These are phyloP conservation scores for Rapana venosa DNA, from an alignment of 2,888 invertebrate species.

Conservation along the genomic window DNA sequence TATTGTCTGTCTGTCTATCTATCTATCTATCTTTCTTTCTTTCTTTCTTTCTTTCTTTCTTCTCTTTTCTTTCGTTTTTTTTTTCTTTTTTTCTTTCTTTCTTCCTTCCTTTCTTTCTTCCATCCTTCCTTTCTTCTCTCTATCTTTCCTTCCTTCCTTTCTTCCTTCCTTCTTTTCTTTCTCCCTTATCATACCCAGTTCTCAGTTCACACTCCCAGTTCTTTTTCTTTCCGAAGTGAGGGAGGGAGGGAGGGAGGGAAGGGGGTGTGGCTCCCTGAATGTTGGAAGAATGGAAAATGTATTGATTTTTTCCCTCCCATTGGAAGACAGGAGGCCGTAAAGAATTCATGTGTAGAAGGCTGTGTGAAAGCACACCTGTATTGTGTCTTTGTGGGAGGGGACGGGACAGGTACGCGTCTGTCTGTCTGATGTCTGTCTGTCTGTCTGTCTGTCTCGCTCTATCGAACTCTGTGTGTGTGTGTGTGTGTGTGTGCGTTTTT, in stretches of 20 bases:
- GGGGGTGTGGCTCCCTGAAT: too few relatives aligned
- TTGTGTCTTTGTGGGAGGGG: too few relatives aligned
- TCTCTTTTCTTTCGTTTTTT: neutral
- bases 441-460: neutral
- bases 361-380: too few relatives aligned
- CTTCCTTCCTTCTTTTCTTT: neutral
- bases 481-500: too few relatives aligned
- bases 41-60: neutral
- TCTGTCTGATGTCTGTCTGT: neutral
- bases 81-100: neutral
- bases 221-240: too few relatives aligned
- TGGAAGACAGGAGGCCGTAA: too few relatives aligned
- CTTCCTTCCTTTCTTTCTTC: neutral
- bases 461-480: neutral
- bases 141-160: neutral
- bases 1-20: neutral
- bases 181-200: neutral
- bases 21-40: neutral
- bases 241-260: too few relatives aligned
- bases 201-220: too few relatives aligned
- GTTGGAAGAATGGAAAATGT: too few relatives aligned
- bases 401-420: neutral
- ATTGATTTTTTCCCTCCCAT: too few relatives aligned
- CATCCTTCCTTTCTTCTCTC: neutral
- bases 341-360: too few relatives aligned